Percentiles rank a stretch among this genome's conserved stretches.
phyloP scores from a whole-genome alignment of 2,113 vertebrate species.

The Perca flavescens region DNA sequence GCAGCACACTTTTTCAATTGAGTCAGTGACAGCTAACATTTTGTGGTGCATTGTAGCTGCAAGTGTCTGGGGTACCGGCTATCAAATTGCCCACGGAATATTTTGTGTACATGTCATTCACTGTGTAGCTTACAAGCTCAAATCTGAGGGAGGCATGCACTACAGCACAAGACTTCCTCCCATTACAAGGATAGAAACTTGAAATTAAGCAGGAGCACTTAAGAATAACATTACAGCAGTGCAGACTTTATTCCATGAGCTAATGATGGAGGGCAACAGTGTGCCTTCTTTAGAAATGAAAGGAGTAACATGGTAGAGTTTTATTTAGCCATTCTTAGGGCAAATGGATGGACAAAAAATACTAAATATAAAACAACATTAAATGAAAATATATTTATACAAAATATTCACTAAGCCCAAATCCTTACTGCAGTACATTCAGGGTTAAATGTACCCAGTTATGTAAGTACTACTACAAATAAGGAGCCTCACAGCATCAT shows the following conservation, averaged over 20 bases:
- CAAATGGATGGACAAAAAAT: background rate
- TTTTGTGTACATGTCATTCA: background rate
- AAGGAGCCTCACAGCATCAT: background rate
- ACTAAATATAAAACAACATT: background rate
- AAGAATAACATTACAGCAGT: background rate
- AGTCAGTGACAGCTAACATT: background rate
- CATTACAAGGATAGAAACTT: background rate
- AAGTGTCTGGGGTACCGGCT: background rate
- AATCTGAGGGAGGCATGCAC: background rate
- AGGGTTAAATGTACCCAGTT: background rate
- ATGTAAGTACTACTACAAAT: background rate
- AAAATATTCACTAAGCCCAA: background rate
- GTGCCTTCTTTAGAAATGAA: background rate
- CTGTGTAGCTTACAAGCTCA: background rate
- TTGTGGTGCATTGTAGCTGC: background rate
- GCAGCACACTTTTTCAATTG: no score
- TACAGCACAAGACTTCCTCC: background rate
- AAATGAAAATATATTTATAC: background rate
- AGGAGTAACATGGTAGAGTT: background rate
- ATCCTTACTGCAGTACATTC: background rate
- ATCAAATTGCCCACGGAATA: background rate
- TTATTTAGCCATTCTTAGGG: background rate
- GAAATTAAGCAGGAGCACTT: background rate
- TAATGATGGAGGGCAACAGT: background rate
- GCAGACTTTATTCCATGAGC: background rate